Evolutionary conservation across 1,140 invertebrate species (phyloP).

Genomic region (Charaxes varanes): DNA sequence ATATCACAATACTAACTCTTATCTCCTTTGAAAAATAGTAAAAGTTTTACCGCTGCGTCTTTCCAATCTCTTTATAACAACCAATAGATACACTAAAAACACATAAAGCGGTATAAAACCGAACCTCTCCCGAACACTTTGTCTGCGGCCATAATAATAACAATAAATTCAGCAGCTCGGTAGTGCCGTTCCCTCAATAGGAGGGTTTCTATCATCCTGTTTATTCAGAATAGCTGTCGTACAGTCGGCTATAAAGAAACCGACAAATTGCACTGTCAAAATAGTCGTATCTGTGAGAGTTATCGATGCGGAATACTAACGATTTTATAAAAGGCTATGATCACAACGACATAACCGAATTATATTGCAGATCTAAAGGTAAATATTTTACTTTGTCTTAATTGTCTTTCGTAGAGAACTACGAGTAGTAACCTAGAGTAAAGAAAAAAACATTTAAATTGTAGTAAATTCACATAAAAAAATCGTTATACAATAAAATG

Average conservation of each 20-base stretch:
- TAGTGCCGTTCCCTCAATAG: slow-evolving; percentile 20
- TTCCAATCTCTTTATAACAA: slow-evolving; percentile 51
- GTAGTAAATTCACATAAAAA: no score
- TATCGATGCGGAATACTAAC: background rate
- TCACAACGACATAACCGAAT: no score
- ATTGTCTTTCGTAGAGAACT: no score
- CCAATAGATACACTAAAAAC: slow-evolving; percentile 41
- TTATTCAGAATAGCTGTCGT: slow-evolving; percentile 28
- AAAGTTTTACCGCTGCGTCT: slow-evolving; percentile 23
- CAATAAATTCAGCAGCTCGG: slow-evolving; percentile 39
- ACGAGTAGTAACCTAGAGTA: no score
- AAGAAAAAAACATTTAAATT: background rate
- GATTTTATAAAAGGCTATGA: slow-evolving; percentile 4
- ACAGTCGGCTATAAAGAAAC: slow-evolving; percentile 1
- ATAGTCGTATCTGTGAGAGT: background rate
- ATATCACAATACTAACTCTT: slow-evolving; percentile 2
- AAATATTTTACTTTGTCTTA: no score
- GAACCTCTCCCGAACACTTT: slow-evolving; percentile 45
- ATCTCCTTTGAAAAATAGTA: slow-evolving; percentile 16
- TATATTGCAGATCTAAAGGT: no score
- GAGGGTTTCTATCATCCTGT: slow-evolving; percentile 27
- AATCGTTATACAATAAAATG: no score
- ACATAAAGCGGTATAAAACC: slow-evolving; percentile 45
- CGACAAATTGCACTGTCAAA: slow-evolving; percentile 5
- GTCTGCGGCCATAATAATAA: slow-evolving; percentile 57